Evolutionary conservation across 2,113 vertebrate species (phyloP).

Genomic region (Myotis yumanensis): DNA sequence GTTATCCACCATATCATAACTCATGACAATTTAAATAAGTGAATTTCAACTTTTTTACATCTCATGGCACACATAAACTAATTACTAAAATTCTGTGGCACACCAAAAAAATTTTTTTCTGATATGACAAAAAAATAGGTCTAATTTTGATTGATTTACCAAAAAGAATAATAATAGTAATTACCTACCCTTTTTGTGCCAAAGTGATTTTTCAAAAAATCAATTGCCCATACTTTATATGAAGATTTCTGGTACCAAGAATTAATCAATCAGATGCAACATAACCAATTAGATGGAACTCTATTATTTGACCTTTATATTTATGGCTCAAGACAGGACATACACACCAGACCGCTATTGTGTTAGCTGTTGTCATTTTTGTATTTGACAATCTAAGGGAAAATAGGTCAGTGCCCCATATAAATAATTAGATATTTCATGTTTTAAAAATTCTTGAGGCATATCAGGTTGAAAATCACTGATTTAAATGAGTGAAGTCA

Average conservation of each 20-base stretch:
- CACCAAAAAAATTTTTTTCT: background rate
- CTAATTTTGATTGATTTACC: background rate
- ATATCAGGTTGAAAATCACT: background rate
- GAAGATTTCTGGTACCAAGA: background rate
- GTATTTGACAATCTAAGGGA: background rate
- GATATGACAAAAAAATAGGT: background rate
- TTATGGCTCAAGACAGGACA: background rate
- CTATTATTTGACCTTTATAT: background rate
- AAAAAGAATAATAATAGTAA: background rate
- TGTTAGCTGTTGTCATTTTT: background rate
- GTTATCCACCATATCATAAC: background rate
- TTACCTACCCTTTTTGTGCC: background rate
- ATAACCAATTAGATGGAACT: background rate
- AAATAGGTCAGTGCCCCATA: background rate
- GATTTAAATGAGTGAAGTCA: constrained; percentile 26
- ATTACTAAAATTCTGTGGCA: background rate
- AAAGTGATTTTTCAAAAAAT: background rate
- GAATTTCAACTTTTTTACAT: background rate
- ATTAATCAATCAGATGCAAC: background rate
- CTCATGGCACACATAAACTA: background rate
- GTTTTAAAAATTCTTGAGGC: background rate
- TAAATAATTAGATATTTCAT: background rate
- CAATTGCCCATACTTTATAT: background rate
- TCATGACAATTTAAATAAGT: background rate
- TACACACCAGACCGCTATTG: background rate